Conservation (phyloP, 1,140 invertebrate genomes). For the Drosophila equinoxialis region DNA sequence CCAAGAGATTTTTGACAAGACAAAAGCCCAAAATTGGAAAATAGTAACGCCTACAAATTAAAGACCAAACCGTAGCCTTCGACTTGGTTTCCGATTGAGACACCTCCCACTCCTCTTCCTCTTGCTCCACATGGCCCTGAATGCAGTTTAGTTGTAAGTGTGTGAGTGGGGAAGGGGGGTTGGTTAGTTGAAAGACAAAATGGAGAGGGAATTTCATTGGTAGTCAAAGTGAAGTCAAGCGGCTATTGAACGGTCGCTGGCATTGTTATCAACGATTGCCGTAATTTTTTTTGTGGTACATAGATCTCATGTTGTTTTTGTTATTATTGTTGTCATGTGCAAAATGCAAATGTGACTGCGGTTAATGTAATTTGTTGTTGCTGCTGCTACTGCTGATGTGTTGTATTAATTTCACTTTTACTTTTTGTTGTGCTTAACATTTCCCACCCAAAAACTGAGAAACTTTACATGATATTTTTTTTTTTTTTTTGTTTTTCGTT, state of each 20-base stretch:
- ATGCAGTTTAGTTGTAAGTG: constrained; percentile 27
- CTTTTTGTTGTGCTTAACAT: constrained; percentile 71
- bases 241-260: constrained; percentile 45
- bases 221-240: constrained; percentile 42
- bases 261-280: constrained; percentile 58
- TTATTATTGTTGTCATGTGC: constrained; percentile 57
- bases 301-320: constrained; percentile 29
- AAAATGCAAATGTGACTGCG: constrained; percentile 69
- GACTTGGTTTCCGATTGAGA: neutral
- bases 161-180: neutral
- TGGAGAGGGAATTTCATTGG: constrained; percentile 43
- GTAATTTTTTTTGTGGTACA: constrained; percentile 33
- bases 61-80: neutral
- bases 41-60: constrained; percentile 26
- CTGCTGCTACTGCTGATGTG: constrained; percentile 22
- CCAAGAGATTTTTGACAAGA: constrained; percentile 40
- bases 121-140: constrained; percentile 7
- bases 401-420: constrained; percentile 79
- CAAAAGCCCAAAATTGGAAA: constrained; percentile 51
- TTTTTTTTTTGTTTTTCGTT: constrained; percentile 20
- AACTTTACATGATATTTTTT: constrained; percentile 67
- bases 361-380: constrained; percentile 59
- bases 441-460: constrained; percentile 77
- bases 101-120: neutral
- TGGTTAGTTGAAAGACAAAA: neutral